These are phyloP conservation scores for Pterocles gutturalis DNA, from an alignment of 2,113 vertebrate genomes.

Conservation along the genomic window DNA sequence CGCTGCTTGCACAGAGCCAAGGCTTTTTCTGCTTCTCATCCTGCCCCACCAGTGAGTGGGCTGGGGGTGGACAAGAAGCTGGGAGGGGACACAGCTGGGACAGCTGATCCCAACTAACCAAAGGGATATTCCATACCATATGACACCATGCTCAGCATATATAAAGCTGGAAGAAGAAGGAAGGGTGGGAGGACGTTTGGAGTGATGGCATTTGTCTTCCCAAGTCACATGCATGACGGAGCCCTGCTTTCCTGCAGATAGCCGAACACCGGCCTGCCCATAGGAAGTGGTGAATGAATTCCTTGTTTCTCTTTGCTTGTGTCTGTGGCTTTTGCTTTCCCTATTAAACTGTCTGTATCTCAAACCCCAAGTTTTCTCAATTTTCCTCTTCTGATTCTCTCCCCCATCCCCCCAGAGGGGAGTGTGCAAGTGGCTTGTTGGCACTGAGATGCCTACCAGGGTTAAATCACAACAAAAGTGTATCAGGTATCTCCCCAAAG, in stretches of 20 bases:
- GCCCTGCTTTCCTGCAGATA: background rate
- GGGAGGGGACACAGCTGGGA: background rate
- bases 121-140: accelerated
- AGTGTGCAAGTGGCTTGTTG: accelerated
- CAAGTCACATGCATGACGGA: accelerated
- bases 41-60: accelerated
- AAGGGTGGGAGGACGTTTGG: accelerated
- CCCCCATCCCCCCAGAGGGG: accelerated
- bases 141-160: background rate
- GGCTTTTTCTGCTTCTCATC: background rate
- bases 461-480: background rate
- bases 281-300: background rate
- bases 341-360: background rate
- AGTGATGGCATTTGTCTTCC: background rate
- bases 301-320: background rate
- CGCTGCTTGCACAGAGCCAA: accelerated
- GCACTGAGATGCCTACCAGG: accelerated
- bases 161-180: background rate
- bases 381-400: accelerated
- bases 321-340: accelerated
- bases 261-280: background rate
- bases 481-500: background rate
- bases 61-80: background rate
- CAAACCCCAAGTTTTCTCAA: background rate
- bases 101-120: background rate